Conservation (phyloP, 2,888 invertebrate genomes). For the Pecten maximus region DNA sequence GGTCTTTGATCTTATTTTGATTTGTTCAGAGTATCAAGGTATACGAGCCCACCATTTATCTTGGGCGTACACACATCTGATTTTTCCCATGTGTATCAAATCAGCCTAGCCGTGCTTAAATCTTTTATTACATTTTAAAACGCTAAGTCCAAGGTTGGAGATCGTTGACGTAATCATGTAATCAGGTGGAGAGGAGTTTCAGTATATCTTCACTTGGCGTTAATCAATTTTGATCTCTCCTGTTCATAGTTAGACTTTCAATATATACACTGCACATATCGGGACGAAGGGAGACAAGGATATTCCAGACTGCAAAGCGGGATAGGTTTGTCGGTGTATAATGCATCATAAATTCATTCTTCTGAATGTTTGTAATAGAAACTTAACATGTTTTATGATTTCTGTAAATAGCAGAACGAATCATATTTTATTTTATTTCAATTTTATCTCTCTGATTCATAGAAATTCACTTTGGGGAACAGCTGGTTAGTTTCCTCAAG, state of each 20-base stretch:
- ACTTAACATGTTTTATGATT: background rate
- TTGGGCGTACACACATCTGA: background rate
- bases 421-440: background rate
- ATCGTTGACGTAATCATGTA: background rate
- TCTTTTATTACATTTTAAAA: slow-evolving; percentile 14
- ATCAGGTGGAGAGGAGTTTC: background rate
- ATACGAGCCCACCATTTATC: background rate
- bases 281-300: background rate
- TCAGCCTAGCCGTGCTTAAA: background rate
- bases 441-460: background rate
- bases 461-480: background rate
- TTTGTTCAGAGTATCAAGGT: background rate
- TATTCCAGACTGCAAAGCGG: background rate
- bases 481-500: background rate
- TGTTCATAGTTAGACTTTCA: background rate
- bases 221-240: slow-evolving; percentile 1
- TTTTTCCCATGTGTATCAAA: background rate
- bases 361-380: background rate
- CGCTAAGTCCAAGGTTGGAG: background rate
- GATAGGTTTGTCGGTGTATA: background rate
- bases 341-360: background rate
- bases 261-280: background rate
- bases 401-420: background rate
- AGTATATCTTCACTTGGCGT: background rate
- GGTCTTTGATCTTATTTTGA: background rate